Evolutionary conservation across 2,888 invertebrate species (phyloP).

Genomic region (Eudasyphora cyanicolor): DNA sequence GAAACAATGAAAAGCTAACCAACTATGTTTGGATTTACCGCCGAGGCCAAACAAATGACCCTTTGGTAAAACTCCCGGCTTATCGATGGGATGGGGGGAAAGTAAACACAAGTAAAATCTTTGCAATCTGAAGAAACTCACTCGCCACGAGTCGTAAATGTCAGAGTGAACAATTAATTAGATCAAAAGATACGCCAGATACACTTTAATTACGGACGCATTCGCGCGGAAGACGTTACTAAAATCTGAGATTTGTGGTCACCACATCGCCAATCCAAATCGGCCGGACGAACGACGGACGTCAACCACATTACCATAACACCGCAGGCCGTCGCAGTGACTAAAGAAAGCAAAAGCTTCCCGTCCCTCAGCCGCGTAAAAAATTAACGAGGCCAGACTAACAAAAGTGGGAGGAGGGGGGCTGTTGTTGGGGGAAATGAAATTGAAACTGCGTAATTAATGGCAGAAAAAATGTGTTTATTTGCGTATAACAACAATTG

Average conservation of each 20-base stretch:
- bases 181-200: constrained; percentile 20
- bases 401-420: neutral
- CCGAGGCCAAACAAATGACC: neutral
- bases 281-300: neutral
- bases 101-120: neutral
- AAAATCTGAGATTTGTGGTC: neutral
- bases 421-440: neutral
- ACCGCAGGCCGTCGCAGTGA: neutral
- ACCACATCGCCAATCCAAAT: neutral
- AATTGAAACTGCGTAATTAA: constrained; percentile 40
- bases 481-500: constrained; percentile 39
- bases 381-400: neutral
- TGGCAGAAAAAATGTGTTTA: constrained; percentile 7
- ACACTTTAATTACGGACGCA: neutral
- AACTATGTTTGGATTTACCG: neutral
- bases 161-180: constrained; percentile 51
- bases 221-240: neutral
- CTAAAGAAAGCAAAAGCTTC: neutral
- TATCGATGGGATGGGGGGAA: too few relatives aligned
- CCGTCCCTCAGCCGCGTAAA: neutral
- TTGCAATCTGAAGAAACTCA: constrained; percentile 14
- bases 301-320: neutral
- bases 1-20: neutral
- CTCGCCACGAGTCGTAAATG: constrained; percentile 24
- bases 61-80: neutral